A percentile compares a stretch with the other conserved stretches of the same genome.
Conservation (phyloP, 2,888 invertebrate species). For the Amblyteles armatorius region DNA sequence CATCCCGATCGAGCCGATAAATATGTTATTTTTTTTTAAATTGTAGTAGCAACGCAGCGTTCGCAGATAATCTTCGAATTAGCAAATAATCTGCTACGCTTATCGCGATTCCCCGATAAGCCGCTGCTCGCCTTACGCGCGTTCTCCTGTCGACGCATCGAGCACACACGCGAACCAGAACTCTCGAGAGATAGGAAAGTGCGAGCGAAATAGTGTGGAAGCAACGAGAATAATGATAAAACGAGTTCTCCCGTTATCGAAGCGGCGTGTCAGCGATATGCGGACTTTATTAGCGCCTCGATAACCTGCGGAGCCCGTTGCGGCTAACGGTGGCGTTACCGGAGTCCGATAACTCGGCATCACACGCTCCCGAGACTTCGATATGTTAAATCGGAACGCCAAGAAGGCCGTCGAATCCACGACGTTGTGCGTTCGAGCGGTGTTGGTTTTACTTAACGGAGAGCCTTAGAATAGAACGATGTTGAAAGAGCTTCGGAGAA, state of each 20-base stretch:
- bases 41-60: not conserved
- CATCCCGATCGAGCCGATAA: slow-evolving; percentile 1
- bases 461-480: slow-evolving; percentile 55
- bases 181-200: slow-evolving; percentile 10
- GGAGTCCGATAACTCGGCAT: slow-evolving; percentile 64
- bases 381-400: slow-evolving; percentile 38
- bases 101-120: slow-evolving; percentile 63
- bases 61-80: slow-evolving; percentile 54
- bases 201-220: slow-evolving; percentile 40
- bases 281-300: slow-evolving; percentile 78
- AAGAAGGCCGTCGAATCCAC: slow-evolving; percentile 38
- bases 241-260: slow-evolving; percentile 76
- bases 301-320: slow-evolving; percentile 72
- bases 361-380: slow-evolving; percentile 25
- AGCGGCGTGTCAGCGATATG: slow-evolving; percentile 72
- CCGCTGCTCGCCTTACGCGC: slow-evolving; percentile 57
- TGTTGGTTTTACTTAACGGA: slow-evolving; percentile 9
- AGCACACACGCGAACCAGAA: slow-evolving; percentile 39
- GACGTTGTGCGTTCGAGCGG: not conserved
- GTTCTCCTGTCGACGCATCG: slow-evolving; percentile 65
- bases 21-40: not conserved
- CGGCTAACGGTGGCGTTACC: slow-evolving; percentile 56
- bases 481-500: slow-evolving; percentile 36
- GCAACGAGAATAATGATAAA: slow-evolving; percentile 69
- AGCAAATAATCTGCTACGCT: slow-evolving; percentile 57